These are phyloP conservation scores for Otolemur crassicaudatus DNA, from an alignment of 2,797 vertebrate genomes.

Conservation along the genomic window DNA sequence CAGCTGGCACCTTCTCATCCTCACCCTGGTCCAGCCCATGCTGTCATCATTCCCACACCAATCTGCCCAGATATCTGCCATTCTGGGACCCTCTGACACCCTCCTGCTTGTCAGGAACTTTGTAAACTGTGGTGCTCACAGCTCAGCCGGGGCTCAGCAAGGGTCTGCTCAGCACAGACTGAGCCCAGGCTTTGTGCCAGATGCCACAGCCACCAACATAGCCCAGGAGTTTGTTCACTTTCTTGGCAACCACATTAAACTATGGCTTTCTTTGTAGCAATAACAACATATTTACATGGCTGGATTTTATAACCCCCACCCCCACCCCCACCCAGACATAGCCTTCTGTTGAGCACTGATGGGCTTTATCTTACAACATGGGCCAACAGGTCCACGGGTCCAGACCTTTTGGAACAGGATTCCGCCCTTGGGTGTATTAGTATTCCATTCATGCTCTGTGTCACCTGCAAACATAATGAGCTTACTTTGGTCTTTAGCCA, in stretches of 20 bases:
- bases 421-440: neutral
- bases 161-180: neutral
- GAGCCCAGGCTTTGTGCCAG: conserved; percentile 39
- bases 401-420: conserved; percentile 24
- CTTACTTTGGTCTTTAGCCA: conserved; percentile 34
- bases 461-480: conserved; percentile 53
- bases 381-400: neutral
- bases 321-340: neutral
- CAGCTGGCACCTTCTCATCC: neutral
- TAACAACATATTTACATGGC: neutral
- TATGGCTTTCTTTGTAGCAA: conserved; percentile 53
- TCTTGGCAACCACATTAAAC: conserved; percentile 55
- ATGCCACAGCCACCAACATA: neutral
- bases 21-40: accelerated
- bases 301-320: neutral
- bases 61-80: neutral
- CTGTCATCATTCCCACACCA: neutral
- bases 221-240: conserved; percentile 57
- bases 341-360: neutral
- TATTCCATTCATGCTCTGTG: conserved; percentile 4
- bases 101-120: neutral
- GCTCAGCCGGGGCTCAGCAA: neutral
- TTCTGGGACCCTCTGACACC: too few species aligned
- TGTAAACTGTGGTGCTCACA: accelerated
- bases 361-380: neutral